phyloP scores from a whole-genome alignment of 2,888 invertebrate species.

The Lasioglossum villosulum region DNA sequence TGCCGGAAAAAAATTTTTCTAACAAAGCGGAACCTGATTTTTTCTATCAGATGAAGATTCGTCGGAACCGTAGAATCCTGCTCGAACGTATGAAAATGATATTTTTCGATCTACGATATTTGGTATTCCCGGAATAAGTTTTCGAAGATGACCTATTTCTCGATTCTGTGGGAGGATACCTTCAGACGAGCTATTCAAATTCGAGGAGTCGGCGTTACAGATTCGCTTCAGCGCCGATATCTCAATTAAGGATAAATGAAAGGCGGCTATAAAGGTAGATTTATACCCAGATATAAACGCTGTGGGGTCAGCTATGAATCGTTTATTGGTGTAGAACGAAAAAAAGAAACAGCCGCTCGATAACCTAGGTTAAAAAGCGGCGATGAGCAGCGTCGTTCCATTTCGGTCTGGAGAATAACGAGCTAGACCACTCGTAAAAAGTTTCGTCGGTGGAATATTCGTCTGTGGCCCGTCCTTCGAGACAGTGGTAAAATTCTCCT shows the following conservation, averaged over 20 bases:
- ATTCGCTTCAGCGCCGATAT: not conserved
- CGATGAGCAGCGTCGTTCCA: slow-evolving; percentile 54
- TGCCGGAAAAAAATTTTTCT: too few species aligned
- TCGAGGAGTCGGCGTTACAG: not conserved
- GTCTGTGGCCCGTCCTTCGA: slow-evolving; percentile 26
- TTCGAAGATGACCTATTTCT: not conserved
- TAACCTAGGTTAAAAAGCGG: slow-evolving; percentile 34
- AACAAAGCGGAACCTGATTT: too few species aligned
- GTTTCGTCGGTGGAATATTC: slow-evolving; percentile 44
- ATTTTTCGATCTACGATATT: not conserved
- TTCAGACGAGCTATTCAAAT: not conserved
- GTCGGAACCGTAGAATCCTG: not conserved
- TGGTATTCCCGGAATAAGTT: not conserved
- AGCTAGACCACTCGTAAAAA: slow-evolving; percentile 69
- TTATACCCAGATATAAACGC: slow-evolving; percentile 41
- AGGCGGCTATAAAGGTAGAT: slow-evolving; percentile 45
- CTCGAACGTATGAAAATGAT: not conserved
- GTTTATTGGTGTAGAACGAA: slow-evolving; percentile 36
- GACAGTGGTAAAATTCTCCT: slow-evolving; percentile 40
- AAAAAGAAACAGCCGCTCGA: not conserved
- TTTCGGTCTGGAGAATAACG: slow-evolving; percentile 63
- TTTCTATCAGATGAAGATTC: not conserved
- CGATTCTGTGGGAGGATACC: not conserved
- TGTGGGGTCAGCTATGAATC: slow-evolving; percentile 10
- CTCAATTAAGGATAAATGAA: slow-evolving; percentile 38